Evolutionary conservation across 2,888 invertebrate species (phyloP).

Genomic region (Spisula solida): DNA sequence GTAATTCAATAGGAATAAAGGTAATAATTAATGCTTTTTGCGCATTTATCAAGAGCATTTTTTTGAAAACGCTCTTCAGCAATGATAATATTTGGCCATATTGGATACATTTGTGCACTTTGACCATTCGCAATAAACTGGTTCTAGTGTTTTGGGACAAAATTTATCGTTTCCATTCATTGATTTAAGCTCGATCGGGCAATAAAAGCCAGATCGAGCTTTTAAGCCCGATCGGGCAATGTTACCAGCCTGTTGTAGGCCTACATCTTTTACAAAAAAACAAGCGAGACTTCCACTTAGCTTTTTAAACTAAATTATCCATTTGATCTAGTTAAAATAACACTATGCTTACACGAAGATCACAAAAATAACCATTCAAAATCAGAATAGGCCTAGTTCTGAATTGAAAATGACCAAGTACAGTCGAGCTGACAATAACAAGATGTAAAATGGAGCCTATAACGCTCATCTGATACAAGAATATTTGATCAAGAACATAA

Average conservation of each 20-base stretch:
- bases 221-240: constrained; percentile 48
- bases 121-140: not conserved
- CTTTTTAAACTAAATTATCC: too few species aligned
- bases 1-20: not conserved
- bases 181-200: not conserved
- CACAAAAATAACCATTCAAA: too few species aligned
- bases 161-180: constrained; percentile 3
- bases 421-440: too few species aligned
- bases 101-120: not conserved
- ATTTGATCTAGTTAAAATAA: too few species aligned
- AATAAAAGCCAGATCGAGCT: constrained; percentile 16
- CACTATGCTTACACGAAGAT: too few species aligned
- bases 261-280: too few species aligned
- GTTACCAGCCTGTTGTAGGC: constrained; percentile 37
- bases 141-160: not conserved
- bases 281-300: too few species aligned
- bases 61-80: not conserved
- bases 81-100: not conserved
- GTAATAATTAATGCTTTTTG: not conserved
- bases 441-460: too few species aligned
- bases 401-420: too few species aligned
- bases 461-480: too few species aligned
- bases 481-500: too few species aligned
- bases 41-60: not conserved
- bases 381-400: too few species aligned